Evolutionary conservation across 2,797 vertebrate genomes (phyloP), one percentile per base, ranked within the genome.

Genomic region (Melanotaenia nigrans): DNA sequence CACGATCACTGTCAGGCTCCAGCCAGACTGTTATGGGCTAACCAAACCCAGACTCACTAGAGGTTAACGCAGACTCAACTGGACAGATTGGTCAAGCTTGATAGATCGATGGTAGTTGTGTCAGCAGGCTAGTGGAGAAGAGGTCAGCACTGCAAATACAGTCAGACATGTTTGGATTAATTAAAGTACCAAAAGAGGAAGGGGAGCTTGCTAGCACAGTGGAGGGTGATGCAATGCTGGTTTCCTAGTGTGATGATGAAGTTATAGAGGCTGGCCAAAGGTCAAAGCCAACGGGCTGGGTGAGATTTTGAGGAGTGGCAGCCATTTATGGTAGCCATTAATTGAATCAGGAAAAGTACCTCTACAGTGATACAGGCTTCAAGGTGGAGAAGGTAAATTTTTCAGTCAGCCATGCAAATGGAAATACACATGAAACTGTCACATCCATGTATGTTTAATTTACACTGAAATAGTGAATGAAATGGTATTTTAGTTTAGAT

Each of bases 81-180:
- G 65, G 65, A 49, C 57, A 56, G 63, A 36, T 69, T 74, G 76
- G 65, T 78, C 38, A 32, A 60, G 69, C 64, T 71, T 38, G 28
- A 11, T 11, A 22, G 65, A 84, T 83, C 63, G 36, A 68, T 81
- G 71, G 47, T 38, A 40, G 65, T 66, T 72, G 64, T 77, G 54
- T 84, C 65, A 76, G 70, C 78, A 77, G 71, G 70, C 56, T 68
- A 18, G 33, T 12, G 38, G 35, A 75, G 73, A 70, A 68, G 69
- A 81, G 75, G 57, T 82, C 71, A 68, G 70, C 56, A 9, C 65
- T 22, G 72, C 36, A 61, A 69, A 70, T 61, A 71, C 72, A 54
- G 54, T 62, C 5, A 9, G 32, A 16, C 62, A 58, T 40, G 40
- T 73, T 30, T 18, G 20, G 68, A 74, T 83, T 68, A 74, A 68